phyloP scores from a whole-genome alignment of 2,888 invertebrate genomes.

The Lycaena phlaeas region DNA sequence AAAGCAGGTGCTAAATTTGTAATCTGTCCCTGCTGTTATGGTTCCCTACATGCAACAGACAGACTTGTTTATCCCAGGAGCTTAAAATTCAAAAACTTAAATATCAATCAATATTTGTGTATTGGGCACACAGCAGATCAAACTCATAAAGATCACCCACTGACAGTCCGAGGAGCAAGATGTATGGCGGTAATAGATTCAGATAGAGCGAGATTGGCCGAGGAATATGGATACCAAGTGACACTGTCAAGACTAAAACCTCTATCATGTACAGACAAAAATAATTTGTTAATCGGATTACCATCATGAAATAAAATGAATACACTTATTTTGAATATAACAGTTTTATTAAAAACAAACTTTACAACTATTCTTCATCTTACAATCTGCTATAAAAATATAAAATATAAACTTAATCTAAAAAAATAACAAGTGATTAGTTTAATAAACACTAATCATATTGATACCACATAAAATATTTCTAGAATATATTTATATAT shows the following conservation, averaged over 20 bases:
- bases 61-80: slow-evolving; percentile 89
- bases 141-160: slow-evolving; percentile 82
- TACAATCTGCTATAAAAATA: neutral
- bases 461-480: neutral
- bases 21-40: slow-evolving; percentile 95
- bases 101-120: slow-evolving; percentile 79
- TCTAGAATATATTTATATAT: neutral
- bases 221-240: slow-evolving; percentile 83
- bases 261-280: slow-evolving; percentile 90
- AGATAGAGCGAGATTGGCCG: slow-evolving; percentile 84
- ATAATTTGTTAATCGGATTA: slow-evolving; percentile 85
- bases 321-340: slow-evolving; percentile 14
- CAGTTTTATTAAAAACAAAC: slow-evolving; percentile 19
- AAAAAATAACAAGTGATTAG: neutral
- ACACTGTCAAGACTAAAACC: slow-evolving; percentile 84
- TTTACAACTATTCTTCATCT: neutral
- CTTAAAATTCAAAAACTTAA: slow-evolving; percentile 59
- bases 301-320: slow-evolving; percentile 29
- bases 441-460: neutral
- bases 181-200: slow-evolving; percentile 94
- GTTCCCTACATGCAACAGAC: slow-evolving; percentile 86
- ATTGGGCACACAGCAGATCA: slow-evolving; percentile 95
- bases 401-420: neutral
- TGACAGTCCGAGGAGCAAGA: slow-evolving; percentile 82
- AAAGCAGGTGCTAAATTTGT: slow-evolving; percentile 85